Percentiles rank a stretch among this genome's conserved stretches.
Conservation (phyloP, 2,888 invertebrate genomes). For the Xylocampa areola region DNA sequence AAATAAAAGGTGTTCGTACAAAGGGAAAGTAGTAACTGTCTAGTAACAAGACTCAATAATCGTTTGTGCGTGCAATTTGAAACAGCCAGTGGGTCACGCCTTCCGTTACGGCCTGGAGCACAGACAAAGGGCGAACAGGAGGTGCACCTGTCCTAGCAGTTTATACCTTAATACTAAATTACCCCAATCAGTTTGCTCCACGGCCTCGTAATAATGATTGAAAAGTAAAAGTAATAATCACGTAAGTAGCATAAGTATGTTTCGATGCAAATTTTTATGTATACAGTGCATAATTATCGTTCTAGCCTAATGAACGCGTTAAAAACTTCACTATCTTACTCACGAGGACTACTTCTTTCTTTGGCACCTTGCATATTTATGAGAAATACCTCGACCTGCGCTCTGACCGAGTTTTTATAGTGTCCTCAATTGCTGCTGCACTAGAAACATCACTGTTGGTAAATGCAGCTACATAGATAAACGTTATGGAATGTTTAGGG, state of each 20-base stretch:
- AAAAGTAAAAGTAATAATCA: slow-evolving; percentile 63
- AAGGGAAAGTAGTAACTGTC: slow-evolving; percentile 57
- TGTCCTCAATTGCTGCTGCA: slow-evolving; percentile 42
- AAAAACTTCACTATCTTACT: slow-evolving; percentile 52
- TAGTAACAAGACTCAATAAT: slow-evolving; percentile 55
- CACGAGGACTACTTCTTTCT: slow-evolving; percentile 51
- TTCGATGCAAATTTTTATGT: slow-evolving; percentile 46
- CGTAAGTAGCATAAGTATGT: slow-evolving; percentile 26
- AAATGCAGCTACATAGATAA: slow-evolving; percentile 40
- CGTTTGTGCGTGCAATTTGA: slow-evolving; percentile 61
- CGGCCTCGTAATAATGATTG: slow-evolving; percentile 32
- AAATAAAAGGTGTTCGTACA: slow-evolving; percentile 57
- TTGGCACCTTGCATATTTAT: slow-evolving; percentile 59
- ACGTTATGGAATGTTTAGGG: slow-evolving; percentile 54
- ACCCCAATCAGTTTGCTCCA: slow-evolving; percentile 27
- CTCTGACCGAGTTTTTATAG: slow-evolving; percentile 55
- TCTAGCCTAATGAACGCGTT: slow-evolving; percentile 61
- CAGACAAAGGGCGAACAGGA: slow-evolving; percentile 60
- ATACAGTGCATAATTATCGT: slow-evolving; percentile 51
- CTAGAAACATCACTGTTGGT: slow-evolving; percentile 24
- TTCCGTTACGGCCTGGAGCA: slow-evolving; percentile 61
- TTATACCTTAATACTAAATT: slow-evolving; percentile 44
- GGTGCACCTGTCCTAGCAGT: slow-evolving; percentile 66
- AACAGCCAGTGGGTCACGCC: slow-evolving; percentile 61
- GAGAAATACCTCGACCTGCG: slow-evolving; percentile 42